phyloP scores from a whole-genome alignment of 2,888 invertebrate genomes.

The Drosophila algonquin region DNA sequence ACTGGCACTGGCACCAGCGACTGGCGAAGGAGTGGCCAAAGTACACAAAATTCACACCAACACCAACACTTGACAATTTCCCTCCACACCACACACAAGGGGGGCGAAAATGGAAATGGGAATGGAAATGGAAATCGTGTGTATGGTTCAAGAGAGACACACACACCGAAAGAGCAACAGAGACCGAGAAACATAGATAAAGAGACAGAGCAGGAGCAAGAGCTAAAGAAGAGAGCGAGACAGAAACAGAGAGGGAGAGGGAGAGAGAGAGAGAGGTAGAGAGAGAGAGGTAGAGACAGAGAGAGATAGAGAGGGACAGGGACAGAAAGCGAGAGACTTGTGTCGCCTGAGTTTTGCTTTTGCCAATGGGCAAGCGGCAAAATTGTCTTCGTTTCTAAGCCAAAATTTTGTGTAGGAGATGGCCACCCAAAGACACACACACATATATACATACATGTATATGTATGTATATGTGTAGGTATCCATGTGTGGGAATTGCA shows the following conservation, averaged over 20 bases:
- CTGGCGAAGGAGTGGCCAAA: constrained; percentile 83
- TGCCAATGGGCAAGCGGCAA: constrained; percentile 56
- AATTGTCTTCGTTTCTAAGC: constrained; percentile 48
- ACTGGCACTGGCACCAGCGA: constrained; percentile 15
- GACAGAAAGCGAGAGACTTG: constrained; percentile 13
- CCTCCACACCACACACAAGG: constrained; percentile 29
- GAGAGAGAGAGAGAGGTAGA: constrained; percentile 12
- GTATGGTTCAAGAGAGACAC: constrained; percentile 25
- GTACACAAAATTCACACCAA: constrained; percentile 84
- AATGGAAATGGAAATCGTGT: constrained; percentile 43
- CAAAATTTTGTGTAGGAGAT: constrained; percentile 32
- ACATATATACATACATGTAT: constrained; percentile 10
- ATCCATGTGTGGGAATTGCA: too few species aligned
- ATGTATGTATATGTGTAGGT: constrained; percentile 3
- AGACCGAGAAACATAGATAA: constrained; percentile 4
- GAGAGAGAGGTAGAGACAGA: background rate
- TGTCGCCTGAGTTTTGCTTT: constrained; percentile 40
- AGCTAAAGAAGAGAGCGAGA: background rate
- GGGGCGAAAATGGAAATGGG: constrained; percentile 18
- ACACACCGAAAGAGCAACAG: constrained; percentile 4
- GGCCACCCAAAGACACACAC: constrained; percentile 5
- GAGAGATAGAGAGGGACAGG: constrained; percentile 17
- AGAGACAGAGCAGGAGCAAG: constrained; percentile 1
- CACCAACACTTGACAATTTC: constrained; percentile 72
- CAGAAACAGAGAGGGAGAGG: background rate